These are phyloP conservation scores for Euphydryas editha DNA, from an alignment of 2,888 invertebrate genomes.

Conservation along the genomic window DNA sequence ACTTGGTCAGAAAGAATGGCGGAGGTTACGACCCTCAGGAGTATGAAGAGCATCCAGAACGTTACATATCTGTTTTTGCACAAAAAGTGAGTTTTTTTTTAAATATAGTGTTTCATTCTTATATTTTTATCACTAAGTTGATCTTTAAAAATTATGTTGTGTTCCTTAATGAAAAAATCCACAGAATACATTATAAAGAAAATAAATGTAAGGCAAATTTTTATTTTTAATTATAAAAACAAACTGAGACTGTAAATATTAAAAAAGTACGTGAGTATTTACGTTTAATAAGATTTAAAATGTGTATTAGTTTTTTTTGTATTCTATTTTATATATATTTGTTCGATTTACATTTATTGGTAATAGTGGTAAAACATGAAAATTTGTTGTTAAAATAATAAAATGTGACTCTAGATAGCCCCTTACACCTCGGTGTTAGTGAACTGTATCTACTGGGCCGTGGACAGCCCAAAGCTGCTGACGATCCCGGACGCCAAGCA, in stretches of 20 bases:
- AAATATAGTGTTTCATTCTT: not conserved
- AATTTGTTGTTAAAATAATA: not conserved
- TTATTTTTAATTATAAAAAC: no score
- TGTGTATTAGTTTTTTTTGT: no score
- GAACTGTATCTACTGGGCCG: conserved; percentile 99
- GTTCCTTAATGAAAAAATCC: no score
- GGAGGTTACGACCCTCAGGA: conserved; percentile 94
- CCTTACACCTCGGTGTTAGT: conserved; percentile 98
- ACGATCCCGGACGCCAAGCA: conserved; percentile 99
- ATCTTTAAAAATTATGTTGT: no score
- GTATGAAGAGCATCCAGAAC: conserved; percentile 96
- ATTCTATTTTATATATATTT: not conserved
- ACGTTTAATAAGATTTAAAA: no score
- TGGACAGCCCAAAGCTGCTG: conserved; percentile 96
- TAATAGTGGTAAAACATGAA: not conserved
- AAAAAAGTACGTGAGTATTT: no score
- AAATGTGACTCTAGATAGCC: conserved; percentile 86
- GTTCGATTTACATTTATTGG: no score
- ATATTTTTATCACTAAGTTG: no score
- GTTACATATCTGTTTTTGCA: conserved; percentile 97
- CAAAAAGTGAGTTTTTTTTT: conserved; percentile 86
- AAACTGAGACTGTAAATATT: no score
- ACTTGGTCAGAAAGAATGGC: conserved; percentile 95
- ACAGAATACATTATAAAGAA: no score
- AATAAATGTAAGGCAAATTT: no score